These are phyloP conservation scores for Otolemur crassicaudatus DNA, from an alignment of 2,797 vertebrate genomes.

Conservation along the genomic window DNA sequence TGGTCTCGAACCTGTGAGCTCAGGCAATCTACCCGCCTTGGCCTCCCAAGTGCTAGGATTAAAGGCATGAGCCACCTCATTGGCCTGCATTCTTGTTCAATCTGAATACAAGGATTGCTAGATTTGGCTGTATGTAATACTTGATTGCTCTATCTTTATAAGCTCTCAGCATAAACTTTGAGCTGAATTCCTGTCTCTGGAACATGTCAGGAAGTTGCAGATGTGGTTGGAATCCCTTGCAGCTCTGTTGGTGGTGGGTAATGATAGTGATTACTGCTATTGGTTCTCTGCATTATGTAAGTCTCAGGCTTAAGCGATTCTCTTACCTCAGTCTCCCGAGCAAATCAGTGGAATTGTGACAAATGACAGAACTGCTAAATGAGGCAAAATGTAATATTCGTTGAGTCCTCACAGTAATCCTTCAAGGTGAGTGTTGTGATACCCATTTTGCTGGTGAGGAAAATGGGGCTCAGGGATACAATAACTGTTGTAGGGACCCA, in stretches of 20 bases:
- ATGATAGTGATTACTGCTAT: not conserved
- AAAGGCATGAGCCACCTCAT: too few relatives aligned
- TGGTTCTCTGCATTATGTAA: fast-evolving
- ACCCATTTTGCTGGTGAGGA: not conserved
- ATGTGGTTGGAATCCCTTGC: not conserved
- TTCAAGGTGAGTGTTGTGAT: not conserved
- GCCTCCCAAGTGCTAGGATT: too few relatives aligned
- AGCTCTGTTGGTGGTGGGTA: not conserved
- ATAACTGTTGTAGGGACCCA: not conserved
- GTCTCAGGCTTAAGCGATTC: too few relatives aligned
- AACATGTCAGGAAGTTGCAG: not conserved
- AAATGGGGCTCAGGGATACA: not conserved
- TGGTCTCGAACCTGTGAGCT: too few relatives aligned
- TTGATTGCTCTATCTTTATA: not conserved
- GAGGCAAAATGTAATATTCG: not conserved
- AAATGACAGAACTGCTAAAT: not conserved
- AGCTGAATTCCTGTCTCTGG: not conserved
- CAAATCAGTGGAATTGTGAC: not conserved
- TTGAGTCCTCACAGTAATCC: not conserved
- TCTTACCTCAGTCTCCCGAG: too few relatives aligned
- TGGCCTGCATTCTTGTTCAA: not conserved
- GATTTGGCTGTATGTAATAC: not conserved
- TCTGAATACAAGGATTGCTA: not conserved
- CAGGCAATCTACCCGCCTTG: too few relatives aligned
- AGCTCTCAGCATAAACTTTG: not conserved